Evolutionary conservation across 2,113 vertebrate genomes (phyloP).

Genomic region (Crotalus helleri): DNA sequence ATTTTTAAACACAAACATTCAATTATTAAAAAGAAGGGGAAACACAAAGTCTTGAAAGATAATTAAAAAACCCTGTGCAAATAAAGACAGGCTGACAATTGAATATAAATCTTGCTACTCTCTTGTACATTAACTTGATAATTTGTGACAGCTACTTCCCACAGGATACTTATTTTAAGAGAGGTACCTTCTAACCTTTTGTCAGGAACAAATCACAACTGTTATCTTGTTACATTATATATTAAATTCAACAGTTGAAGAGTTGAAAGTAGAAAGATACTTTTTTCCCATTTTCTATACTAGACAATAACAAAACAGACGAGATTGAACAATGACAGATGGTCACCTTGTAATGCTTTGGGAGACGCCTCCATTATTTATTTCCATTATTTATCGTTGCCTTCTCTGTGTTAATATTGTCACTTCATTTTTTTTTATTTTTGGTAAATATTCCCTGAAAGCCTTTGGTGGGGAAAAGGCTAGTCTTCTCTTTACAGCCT

Average conservation of each 20-base stretch:
- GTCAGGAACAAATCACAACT: background rate
- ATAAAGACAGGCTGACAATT: background rate
- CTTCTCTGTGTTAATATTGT: background rate
- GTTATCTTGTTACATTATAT: conserved; percentile 3
- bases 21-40: background rate
- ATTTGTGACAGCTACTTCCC: background rate
- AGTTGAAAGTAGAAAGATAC: conserved; percentile 19
- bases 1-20: background rate
- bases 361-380: background rate
- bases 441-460: background rate
- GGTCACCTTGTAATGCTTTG: background rate
- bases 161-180: background rate
- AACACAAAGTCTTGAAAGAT: background rate
- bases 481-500: background rate
- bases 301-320: background rate
- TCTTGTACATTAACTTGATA: background rate
- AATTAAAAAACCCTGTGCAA: background rate
- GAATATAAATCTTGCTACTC: background rate
- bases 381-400: background rate
- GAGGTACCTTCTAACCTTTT: background rate
- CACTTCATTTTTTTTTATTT: background rate
- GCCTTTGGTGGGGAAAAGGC: background rate
- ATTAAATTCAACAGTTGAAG: conserved; percentile 28
- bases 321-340: background rate
- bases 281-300: conserved; percentile 45